Evolutionary conservation across 1,140 invertebrate species (phyloP).

Genomic region (Batillaria attramentaria): DNA sequence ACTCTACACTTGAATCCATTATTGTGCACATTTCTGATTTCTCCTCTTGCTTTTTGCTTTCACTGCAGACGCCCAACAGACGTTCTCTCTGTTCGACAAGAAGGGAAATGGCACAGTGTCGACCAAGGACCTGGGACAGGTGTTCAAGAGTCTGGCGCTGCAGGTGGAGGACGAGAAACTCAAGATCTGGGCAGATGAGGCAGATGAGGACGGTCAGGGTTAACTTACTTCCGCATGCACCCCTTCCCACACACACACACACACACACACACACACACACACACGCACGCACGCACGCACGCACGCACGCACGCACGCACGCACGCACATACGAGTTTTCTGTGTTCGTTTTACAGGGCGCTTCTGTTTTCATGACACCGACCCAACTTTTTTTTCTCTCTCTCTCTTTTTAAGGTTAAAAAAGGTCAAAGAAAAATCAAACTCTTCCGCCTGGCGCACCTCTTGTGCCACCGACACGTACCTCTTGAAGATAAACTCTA

Average conservation of each 20-base stretch:
- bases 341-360: too few species aligned
- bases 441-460: too few species aligned
- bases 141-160: conserved; percentile 65
- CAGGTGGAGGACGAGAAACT: conserved; percentile 65
- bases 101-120: conserved; percentile 64
- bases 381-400: too few species aligned
- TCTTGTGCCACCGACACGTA: too few species aligned
- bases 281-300: background rate
- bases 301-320: background rate
- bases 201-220: conserved; percentile 69
- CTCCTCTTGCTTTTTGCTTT: too few species aligned
- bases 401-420: too few species aligned
- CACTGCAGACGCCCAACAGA: conserved; percentile 67
- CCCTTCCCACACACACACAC: conserved; percentile 17
- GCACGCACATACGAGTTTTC: too few species aligned
- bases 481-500: too few species aligned
- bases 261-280: conserved; percentile 26
- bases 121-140: conserved; percentile 68
- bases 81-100: conserved; percentile 68
- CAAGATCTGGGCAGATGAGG: conserved; percentile 69
- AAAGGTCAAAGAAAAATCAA: too few species aligned
- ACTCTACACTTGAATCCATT: too few species aligned
- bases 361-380: too few species aligned
- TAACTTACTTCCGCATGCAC: background rate
- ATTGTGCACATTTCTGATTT: too few species aligned